A percentile compares a stretch with the other conserved stretches of the same genome.
Conservation (phyloP, 2,797 vertebrate species). For the Staurois parvus region DNA sequence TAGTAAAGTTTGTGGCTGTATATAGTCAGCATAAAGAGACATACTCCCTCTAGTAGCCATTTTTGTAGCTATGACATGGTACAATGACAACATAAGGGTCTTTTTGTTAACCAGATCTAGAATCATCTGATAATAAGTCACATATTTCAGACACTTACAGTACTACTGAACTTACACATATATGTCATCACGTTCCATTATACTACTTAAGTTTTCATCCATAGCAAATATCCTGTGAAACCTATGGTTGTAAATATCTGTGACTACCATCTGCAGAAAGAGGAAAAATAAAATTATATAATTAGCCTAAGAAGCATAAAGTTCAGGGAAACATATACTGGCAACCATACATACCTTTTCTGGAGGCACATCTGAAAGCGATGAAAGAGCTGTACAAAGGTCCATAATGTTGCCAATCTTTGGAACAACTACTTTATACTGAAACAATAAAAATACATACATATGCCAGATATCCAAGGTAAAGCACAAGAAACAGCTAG, state of each 20-base stretch:
- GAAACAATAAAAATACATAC: slow-evolving; percentile 60
- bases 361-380: slow-evolving; percentile 87
- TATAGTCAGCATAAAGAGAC: too few species aligned
- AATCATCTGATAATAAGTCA: background rate
- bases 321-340: background rate
- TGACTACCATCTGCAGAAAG: slow-evolving; percentile 88
- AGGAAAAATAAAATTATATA: background rate
- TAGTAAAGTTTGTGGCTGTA: too few species aligned
- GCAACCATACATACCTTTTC: slow-evolving; percentile 85
- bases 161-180: slow-evolving; percentile 88
- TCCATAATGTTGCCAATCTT: slow-evolving; percentile 98
- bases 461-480: background rate
- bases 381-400: slow-evolving; percentile 90
- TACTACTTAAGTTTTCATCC: slow-evolving; percentile 98
- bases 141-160: background rate
- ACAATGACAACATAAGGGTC: background rate
- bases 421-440: slow-evolving; percentile 98
- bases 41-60: too few species aligned
- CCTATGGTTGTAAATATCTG: slow-evolving; percentile 98
- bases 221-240: slow-evolving; percentile 97
- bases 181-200: slow-evolving; percentile 98
- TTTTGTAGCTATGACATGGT: too few species aligned
- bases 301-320: slow-evolving; percentile 53
- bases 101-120: background rate
- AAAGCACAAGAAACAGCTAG: too few species aligned